These are phyloP conservation scores for Heterotilapia buettikoferi DNA, from an alignment of 2,113 vertebrate species.

Conservation along the genomic window DNA sequence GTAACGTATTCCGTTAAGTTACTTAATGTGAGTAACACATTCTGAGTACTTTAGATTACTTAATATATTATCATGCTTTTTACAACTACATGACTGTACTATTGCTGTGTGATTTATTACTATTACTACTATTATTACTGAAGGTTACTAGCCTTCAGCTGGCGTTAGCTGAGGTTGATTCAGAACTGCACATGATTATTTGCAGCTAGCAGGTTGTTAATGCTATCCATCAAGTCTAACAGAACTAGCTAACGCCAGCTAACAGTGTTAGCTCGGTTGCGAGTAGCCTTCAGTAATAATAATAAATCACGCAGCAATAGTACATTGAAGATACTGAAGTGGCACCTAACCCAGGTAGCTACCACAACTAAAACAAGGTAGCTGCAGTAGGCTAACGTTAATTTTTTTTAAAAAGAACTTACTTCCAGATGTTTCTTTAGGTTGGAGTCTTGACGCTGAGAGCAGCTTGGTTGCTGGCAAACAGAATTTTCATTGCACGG, in stretches of 20 bases:
- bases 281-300: background rate
- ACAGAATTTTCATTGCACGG: background rate
- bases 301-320: background rate
- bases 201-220: background rate
- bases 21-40: background rate
- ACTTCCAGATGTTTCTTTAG: background rate
- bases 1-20: background rate
- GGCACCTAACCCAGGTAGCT: background rate
- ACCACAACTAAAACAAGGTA: background rate
- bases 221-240: background rate
- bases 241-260: background rate
- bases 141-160: background rate
- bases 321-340: background rate
- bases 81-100: background rate
- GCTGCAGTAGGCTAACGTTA: background rate
- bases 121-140: background rate
- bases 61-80: background rate
- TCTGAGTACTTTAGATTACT: background rate
- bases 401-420: fast-evolving
- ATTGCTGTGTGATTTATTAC: background rate
- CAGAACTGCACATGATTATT: background rate
- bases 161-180: background rate
- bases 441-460: background rate
- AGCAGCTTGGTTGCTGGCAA: background rate
- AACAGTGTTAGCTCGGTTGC: fast-evolving